A percentile compares a stretch with the other conserved stretches of the same genome.
phyloP scores from a whole-genome alignment of 1,140 invertebrate species.

The Drusus annulatus region DNA sequence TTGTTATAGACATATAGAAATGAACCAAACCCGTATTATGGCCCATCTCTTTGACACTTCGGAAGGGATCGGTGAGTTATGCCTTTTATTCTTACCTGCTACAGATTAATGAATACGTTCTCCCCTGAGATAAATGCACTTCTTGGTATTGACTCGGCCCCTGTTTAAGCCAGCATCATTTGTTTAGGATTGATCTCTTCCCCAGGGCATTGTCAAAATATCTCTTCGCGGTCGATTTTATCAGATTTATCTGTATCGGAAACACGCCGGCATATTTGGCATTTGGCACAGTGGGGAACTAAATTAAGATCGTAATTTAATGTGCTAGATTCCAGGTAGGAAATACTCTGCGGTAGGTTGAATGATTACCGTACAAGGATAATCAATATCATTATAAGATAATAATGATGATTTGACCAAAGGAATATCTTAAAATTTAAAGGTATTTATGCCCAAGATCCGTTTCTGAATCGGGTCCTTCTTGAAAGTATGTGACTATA shows the following conservation, averaged over 20 bases:
- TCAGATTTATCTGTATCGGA: not conserved
- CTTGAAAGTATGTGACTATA: too few relatives aligned
- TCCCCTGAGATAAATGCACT: constrained; percentile 36
- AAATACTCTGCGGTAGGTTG: too few relatives aligned
- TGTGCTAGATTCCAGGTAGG: too few relatives aligned
- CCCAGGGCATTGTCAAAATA: not conserved
- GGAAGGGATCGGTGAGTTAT: not conserved
- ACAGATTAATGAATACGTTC: constrained; percentile 50
- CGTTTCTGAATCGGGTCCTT: too few relatives aligned
- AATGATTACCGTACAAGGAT: too few relatives aligned
- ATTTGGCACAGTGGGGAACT: not conserved
- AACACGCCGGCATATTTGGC: constrained; percentile 2
- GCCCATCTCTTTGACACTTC: not conserved
- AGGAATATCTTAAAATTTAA: too few relatives aligned
- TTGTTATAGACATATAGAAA: too few relatives aligned
- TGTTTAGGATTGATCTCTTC: constrained; percentile 7
- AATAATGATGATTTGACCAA: too few relatives aligned
- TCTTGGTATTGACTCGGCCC: constrained; percentile 42
- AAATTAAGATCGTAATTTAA: not conserved
- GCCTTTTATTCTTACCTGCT: constrained; percentile 12
- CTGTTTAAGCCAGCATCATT: constrained; percentile 31
- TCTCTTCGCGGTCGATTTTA: not conserved
- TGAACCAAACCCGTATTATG: too few relatives aligned
- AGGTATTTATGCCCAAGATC: too few relatives aligned
- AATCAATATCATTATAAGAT: too few relatives aligned